A percentile compares a stretch with the other conserved stretches of the same genome.
Conservation (phyloP, 2,113 vertebrate genomes). For the Rutilus rutilus region DNA sequence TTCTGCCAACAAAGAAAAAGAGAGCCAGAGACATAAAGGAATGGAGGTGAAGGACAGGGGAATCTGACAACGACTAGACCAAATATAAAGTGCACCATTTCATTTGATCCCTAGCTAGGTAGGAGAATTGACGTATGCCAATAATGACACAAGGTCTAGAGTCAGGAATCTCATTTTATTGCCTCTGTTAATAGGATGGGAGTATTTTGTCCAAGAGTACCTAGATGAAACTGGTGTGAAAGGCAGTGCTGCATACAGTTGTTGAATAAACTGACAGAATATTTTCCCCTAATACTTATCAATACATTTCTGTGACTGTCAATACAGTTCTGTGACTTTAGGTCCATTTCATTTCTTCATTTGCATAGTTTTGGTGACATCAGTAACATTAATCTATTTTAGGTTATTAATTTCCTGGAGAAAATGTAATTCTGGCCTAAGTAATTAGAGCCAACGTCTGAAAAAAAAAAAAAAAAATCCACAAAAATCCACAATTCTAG, state of each 20-base stretch:
- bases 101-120: background rate
- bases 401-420: background rate
- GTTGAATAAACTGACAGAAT: background rate
- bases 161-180: background rate
- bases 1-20: background rate
- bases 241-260: background rate
- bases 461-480: no score
- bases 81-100: background rate
- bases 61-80: conserved; percentile 7
- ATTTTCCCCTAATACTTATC: background rate
- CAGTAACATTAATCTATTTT: conserved; percentile 22
- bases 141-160: background rate
- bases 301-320: no score
- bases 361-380: conserved; percentile 19
- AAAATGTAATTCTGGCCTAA: background rate
- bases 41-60: conserved; percentile 3
- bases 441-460: background rate
- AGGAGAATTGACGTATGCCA: background rate
- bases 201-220: background rate
- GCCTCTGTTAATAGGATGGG: conserved; percentile 1
- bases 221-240: background rate
- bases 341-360: conserved; percentile 4
- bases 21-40: background rate
- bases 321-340: background rate
- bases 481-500: background rate